Evolutionary conservation across 2,113 vertebrate genomes (phyloP).

Genomic region (Stigmatopora argus): DNA sequence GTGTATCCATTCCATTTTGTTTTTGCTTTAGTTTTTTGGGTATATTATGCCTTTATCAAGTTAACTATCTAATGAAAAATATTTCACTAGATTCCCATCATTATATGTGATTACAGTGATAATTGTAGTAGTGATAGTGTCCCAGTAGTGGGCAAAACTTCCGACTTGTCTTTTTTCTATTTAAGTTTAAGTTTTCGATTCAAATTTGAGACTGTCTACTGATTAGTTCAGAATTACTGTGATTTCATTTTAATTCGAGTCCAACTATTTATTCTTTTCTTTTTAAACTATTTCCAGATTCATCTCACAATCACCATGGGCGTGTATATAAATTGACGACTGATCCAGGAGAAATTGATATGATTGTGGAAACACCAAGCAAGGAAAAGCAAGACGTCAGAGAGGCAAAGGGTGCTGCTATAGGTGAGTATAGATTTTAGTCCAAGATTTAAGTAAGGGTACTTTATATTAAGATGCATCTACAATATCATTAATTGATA

Average conservation of each 20-base stretch:
- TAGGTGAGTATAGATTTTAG: slow-evolving; percentile 38
- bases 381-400: neutral
- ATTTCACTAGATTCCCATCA: slow-evolving; percentile 39
- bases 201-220: neutral
- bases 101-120: slow-evolving; percentile 54
- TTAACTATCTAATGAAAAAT: slow-evolving; percentile 38
- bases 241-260: neutral
- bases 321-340: slow-evolving; percentile 4
- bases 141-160: neutral
- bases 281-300: slow-evolving; percentile 24
- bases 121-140: neutral
- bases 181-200: neutral
- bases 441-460: neutral
- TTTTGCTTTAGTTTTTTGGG: slow-evolving; percentile 6
- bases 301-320: slow-evolving; percentile 11
- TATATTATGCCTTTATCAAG: slow-evolving; percentile 43
- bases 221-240: too few relatives aligned
- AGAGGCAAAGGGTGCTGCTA: neutral
- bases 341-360: slow-evolving; percentile 20
- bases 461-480: too few relatives aligned
- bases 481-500: too few relatives aligned
- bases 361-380: slow-evolving; percentile 31
- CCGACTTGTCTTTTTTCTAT: neutral
- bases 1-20: neutral
- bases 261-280: neutral